Percentiles rank a stretch among this genome's conserved stretches.
phyloP scores from a whole-genome alignment of 1,140 invertebrate species.

The Idris sp. region DNA sequence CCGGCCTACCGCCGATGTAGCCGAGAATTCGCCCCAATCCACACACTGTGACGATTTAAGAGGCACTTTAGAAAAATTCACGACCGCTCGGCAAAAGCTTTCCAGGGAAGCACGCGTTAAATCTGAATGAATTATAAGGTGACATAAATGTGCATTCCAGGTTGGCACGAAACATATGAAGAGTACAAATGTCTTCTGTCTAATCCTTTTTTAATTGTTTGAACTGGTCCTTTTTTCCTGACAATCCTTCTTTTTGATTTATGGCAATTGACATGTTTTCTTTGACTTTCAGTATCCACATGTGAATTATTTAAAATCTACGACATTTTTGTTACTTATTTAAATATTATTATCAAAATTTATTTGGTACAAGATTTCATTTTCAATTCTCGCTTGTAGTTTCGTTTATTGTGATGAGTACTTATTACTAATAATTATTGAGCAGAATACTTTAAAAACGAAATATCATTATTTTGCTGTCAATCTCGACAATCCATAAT shows the following conservation, averaged over 20 bases:
- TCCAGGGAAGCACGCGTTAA: conserved; percentile 6
- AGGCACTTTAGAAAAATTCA: conserved; percentile 58
- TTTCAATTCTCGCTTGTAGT: background rate
- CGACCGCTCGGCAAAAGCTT: conserved; percentile 22
- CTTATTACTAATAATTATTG: conserved; percentile 29
- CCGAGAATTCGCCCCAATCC: conserved; percentile 76
- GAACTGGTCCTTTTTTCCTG: no score
- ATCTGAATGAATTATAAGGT: conserved; percentile 24
- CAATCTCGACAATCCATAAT: conserved; percentile 27
- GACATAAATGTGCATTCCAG: conserved; percentile 55
- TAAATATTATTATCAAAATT: conserved; percentile 30
- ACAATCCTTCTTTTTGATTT: conserved; percentile 11
- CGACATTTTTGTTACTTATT: conserved; percentile 6
- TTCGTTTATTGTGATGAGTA: conserved; percentile 10
- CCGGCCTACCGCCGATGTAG: conserved; percentile 77
- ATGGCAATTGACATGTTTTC: conserved; percentile 28
- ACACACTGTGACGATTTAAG: conserved; percentile 75
- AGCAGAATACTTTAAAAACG: conserved; percentile 35
- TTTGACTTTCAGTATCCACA: conserved; percentile 26
- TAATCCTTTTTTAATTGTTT: conserved; percentile 24
- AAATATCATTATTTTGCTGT: conserved; percentile 20
- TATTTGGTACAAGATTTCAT: conserved; percentile 8
- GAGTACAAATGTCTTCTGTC: background rate
- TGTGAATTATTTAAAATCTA: background rate
- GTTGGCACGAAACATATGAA: no score